Evolutionary conservation across 2,113 vertebrate genomes (phyloP).

Genomic region (Martes martes): DNA sequence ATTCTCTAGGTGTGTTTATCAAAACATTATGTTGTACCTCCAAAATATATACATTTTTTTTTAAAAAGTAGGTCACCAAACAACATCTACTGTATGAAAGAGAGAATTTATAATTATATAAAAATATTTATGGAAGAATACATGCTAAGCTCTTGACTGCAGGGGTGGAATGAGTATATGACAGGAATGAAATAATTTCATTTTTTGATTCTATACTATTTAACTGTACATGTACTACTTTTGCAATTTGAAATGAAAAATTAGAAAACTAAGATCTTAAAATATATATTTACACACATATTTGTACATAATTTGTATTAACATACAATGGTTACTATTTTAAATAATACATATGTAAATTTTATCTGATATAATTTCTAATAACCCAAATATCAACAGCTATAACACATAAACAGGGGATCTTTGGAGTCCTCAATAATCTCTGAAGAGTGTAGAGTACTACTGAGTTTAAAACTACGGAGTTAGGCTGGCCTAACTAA

Average conservation of each 20-base stretch:
- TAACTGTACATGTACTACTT: background rate
- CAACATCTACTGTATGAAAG: background rate
- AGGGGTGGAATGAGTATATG: background rate
- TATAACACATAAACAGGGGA: conserved; percentile 17
- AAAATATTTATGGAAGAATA: background rate
- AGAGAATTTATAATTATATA: background rate
- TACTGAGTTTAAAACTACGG: background rate
- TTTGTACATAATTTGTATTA: background rate
- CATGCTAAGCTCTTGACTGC: background rate
- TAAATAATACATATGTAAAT: background rate
- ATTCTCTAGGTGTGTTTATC: background rate
- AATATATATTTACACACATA: background rate
- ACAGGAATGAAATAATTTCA: background rate
- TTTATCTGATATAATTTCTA: conserved; percentile 12
- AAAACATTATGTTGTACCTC: background rate
- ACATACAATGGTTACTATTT: background rate
- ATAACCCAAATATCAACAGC: conserved; percentile 8
- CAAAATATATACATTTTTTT: conserved; percentile 10
- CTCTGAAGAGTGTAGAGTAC: background rate
- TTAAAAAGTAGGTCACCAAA: background rate
- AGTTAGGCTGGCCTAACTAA: background rate
- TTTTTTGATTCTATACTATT: background rate
- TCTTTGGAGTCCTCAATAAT: background rate
- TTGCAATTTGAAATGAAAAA: background rate
- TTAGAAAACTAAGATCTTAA: background rate